A percentile compares a stretch with the other conserved stretches of the same genome.
These are phyloP conservation scores for Germaria angustata DNA, from an alignment of 2,888 invertebrate species.

Conservation along the genomic window DNA sequence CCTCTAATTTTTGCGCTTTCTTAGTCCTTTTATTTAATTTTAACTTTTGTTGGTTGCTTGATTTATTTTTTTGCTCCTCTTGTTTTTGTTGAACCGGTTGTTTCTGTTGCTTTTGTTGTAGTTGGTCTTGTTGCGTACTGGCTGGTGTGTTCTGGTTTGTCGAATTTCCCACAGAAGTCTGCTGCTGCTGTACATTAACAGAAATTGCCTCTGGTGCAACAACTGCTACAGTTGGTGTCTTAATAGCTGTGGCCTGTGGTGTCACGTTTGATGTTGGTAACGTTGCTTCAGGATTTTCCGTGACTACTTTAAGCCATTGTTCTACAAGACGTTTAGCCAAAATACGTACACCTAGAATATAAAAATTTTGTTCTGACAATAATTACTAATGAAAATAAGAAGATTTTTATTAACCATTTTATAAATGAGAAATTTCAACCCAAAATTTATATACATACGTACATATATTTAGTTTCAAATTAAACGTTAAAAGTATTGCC, in stretches of 20 bases:
- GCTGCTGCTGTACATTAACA: constrained; percentile 50
- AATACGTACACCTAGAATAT: constrained; percentile 84
- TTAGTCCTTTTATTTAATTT: constrained; percentile 23
- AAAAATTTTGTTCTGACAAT: neutral
- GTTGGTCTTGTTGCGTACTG: constrained; percentile 19
- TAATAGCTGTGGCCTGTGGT: constrained; percentile 15
- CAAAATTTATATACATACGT: no score
- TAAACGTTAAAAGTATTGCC: no score
- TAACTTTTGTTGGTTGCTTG: constrained; percentile 3
- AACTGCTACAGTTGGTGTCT: constrained; percentile 55
- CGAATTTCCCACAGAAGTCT: constrained; percentile 42
- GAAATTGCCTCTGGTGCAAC: constrained; percentile 54
- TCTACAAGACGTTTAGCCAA: constrained; percentile 91
- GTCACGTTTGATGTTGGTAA: constrained; percentile 39
- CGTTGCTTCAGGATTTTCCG: constrained; percentile 83
- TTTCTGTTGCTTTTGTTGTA: constrained; percentile 6
- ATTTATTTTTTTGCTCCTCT: constrained; percentile 26
- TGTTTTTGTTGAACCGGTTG: constrained; percentile 40
- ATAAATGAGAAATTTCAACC: no score
- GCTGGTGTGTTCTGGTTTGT: constrained; percentile 42
- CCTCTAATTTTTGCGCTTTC: constrained; percentile 25
- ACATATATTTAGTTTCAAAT: no score
- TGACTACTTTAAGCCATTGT: constrained; percentile 94
- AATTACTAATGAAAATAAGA: no score
- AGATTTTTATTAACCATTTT: no score